Evolutionary conservation across 2,888 invertebrate species (phyloP), one percentile per base, ranked within the genome.

Genomic region (Norana najaformis): DNA sequence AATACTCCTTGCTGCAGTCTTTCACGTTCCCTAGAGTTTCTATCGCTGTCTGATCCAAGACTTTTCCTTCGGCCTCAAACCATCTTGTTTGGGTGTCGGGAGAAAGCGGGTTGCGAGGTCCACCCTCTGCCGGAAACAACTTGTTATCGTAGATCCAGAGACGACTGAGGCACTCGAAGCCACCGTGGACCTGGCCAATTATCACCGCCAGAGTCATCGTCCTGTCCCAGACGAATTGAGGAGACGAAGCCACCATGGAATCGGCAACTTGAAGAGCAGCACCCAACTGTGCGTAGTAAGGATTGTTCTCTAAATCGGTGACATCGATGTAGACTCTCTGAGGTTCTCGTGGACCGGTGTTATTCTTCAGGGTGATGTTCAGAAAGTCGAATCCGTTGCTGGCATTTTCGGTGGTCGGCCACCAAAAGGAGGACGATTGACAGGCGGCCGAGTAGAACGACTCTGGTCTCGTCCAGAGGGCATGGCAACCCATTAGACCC

Each of bases 261-360:
- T 85, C 85, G 85, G 36, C 85, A 23, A 37, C 85, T 35, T 36
- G n/a, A 18, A 85, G 85, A 18, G 85, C 85, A 8, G 85, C 85
- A 37, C 23, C 85, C 20, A 85, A 34, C 85, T 36, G 36, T 23
- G 6, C 36, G 85, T 13, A 85, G 36, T 85, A 85, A 18, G 85
- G 36, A 4, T 36, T 16, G 36, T 85, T 35, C 34, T 85, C 85
- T 23, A 85, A 37, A 37, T 85, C 85, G 20, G 36, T 85, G 6
- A 85, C 85, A 37, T 85, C 85, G 36, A 85, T 85, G 85, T 85
- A 85, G 85, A 85, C 85, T 35, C 85, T 85, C 85, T 85, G 85
- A 35, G 85, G 85, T 6, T 35, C 85, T 37, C 85, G 85, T 37
- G 85, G 85, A 85, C 85, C 85, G 85, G 85, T 85, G 36, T 85